Evolutionary conservation across 2,888 invertebrate species (phyloP), one percentile per base, ranked within the genome.

Genomic region (Bombylius discolor): DNA sequence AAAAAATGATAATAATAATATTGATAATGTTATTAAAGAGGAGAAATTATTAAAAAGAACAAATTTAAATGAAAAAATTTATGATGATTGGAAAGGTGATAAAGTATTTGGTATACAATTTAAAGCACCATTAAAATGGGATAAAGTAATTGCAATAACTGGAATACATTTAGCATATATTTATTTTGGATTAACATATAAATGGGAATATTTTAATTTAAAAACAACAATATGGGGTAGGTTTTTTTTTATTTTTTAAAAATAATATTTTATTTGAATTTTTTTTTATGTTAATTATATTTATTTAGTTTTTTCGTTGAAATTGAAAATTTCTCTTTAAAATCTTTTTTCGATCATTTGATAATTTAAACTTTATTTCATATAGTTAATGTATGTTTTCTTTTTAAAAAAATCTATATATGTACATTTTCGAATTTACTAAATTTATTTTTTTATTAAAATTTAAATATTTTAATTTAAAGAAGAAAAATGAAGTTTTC

Each of bases 71-170:
- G 39, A 42, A 42, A 42, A 42, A 42, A 42, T 42, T 4, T 42
- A 42, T 42, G 39, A 42, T 4, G 11, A 42, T 42, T 42, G 39
- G 39, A 42, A 42, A 42, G 39, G 39, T 42, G 39, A 42, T 42
- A 42, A 42, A 33, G 57, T 71, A 4, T 57, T 72, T 4, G 71
- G 72, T 34, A 62, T 74, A 57, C 76, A 79, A 5, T 81, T 82
- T 57, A 65, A 78, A 47, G 81, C 82, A 4, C 80, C 82, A 1
- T 72, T 84, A n/a, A 79, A 81, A 63, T 85, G 84, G 85, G 70
- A 70, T 49, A 84, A 82, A 64, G 73, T 80, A 14, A 73, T 82
- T 58, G 70, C 72, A 34, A 80, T 86, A 48, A 67, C 70, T 4
- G 9, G 76, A 11, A 70, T 81, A 42, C 83, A 83, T 62, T 13